Evolutionary conservation across 1,140 invertebrate species (phyloP).

Genomic region (Philotrypesis tridentata): DNA sequence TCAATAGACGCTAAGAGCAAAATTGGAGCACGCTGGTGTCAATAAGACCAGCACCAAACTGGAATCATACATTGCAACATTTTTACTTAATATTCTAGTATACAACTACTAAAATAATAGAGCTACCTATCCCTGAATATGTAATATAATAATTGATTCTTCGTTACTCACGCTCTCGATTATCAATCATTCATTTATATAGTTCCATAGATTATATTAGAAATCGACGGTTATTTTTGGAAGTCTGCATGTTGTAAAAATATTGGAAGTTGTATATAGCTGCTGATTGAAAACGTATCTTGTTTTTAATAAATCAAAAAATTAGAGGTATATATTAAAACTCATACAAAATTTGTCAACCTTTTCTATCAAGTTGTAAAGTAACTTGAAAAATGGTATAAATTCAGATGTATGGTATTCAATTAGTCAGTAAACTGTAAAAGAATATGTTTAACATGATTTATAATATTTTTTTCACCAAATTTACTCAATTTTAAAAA

Average conservation of each 20-base stretch:
- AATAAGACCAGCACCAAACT: background rate
- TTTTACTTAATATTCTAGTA: background rate
- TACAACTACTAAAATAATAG: constrained; percentile 18
- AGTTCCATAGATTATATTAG: background rate
- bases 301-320: constrained; percentile 26
- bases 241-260: background rate
- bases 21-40: constrained; percentile 15
- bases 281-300: background rate
- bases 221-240: background rate
- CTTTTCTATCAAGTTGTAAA: background rate
- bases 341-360: background rate
- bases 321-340: background rate
- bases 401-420: background rate
- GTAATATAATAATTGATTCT: constrained; percentile 26
- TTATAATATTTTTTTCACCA: background rate
- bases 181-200: background rate
- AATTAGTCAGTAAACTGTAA: background rate
- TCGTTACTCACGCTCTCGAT: constrained; percentile 39
- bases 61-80: constrained; percentile 23
- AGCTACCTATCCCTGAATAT: constrained; percentile 34
- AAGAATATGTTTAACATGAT: background rate
- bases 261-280: background rate
- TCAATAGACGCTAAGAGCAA: constrained; percentile 5
- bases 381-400: background rate
- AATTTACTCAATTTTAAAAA: background rate